Percentiles rank a stretch among this genome's conserved stretches.
Conservation (phyloP, 1,140 invertebrate species). For the Scaptomyza hsui region DNA sequence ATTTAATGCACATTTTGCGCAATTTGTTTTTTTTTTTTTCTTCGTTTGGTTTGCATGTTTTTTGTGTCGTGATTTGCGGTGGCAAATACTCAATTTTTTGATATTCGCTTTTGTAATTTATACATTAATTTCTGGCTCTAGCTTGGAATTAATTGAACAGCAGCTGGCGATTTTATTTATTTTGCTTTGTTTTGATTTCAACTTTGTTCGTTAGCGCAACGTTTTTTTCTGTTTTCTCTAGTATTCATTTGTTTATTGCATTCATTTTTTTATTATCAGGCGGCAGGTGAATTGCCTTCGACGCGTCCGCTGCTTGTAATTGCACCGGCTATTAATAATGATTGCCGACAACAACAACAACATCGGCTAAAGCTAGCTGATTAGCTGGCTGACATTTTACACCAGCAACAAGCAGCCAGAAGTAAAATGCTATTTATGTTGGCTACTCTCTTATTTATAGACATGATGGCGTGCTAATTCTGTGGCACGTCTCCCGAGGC, state of each 20-base stretch:
- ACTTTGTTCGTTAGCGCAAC: no score
- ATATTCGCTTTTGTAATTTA: conserved; percentile 74
- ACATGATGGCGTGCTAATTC: conserved; percentile 67
- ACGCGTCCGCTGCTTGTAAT: conserved; percentile 64
- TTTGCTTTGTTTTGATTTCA: conserved; percentile 60
- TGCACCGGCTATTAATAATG: conserved; percentile 75
- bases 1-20: conserved; percentile 76
- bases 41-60: conserved; percentile 73
- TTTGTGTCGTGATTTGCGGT: conserved; percentile 73
- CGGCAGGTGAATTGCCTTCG: conserved; percentile 50
- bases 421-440: conserved; percentile 74
- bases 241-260: conserved; percentile 34
- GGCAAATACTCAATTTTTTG: conserved; percentile 74
- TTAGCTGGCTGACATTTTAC: conserved; percentile 72
- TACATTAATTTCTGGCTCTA: conserved; percentile 70
- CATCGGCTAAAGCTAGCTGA: conserved; percentile 47
- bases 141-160: conserved; percentile 68
- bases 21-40: conserved; percentile 69
- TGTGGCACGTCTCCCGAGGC: conserved; percentile 59
- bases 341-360: conserved; percentile 46
- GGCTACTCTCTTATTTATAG: conserved; percentile 68
- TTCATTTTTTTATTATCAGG: conserved; percentile 36
- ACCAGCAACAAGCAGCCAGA: conserved; percentile 28
- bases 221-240: conserved; percentile 32
- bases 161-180: conserved; percentile 72